phyloP scores from a whole-genome alignment of 53 echinoderm and acorn worm genomes.

The Astropecten irregularis region DNA sequence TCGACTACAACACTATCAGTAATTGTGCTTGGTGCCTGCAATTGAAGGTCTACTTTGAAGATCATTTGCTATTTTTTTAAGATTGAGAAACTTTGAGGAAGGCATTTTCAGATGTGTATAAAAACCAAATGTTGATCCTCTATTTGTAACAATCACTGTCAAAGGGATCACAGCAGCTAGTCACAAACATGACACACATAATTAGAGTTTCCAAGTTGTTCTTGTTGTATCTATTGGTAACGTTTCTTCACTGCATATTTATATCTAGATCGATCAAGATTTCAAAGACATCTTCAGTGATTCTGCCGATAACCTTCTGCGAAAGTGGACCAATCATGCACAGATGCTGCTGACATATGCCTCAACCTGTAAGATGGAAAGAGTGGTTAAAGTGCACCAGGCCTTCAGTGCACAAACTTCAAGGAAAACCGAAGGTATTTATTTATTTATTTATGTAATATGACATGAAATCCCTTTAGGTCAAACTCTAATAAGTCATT shows the following conservation, averaged over 20 bases:
- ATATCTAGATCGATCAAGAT: constrained; percentile 20
- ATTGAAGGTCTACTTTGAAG: no score
- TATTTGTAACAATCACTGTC: no score
- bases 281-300: constrained; percentile 8
- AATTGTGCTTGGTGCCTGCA: no score
- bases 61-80: no score
- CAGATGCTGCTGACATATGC: not conserved
- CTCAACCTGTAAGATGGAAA: not conserved
- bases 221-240: not conserved
- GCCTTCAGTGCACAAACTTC: not conserved
- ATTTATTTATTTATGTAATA: not conserved
- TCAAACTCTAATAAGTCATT: no score
- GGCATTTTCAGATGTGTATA: no score
- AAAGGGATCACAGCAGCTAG: no score
- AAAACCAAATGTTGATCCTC: no score
- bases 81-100: no score
- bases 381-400: not conserved
- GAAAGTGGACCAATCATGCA: not conserved
- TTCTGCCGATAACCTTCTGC: not conserved
- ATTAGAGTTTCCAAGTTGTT: not conserved
- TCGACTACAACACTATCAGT: no score
- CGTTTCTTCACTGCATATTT: not conserved
- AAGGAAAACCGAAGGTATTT: not conserved
- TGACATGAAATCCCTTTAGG: no score
- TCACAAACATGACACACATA: not conserved